phyloP scores from a whole-genome alignment of 92 coral and sea anemone species.

The Umimayanthus kanabou region DNA sequence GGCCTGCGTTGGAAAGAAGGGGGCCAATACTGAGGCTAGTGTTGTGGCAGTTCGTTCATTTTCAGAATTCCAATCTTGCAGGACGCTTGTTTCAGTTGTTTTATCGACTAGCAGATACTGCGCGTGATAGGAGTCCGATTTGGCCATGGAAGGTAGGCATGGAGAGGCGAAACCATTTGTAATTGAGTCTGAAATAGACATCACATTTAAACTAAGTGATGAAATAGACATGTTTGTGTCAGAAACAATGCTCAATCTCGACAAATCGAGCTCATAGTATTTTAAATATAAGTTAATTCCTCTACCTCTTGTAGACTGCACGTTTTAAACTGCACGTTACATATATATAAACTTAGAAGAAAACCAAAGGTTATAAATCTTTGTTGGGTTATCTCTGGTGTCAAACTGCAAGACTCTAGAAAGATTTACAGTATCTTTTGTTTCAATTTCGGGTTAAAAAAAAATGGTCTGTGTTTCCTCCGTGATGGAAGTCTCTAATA shows the following conservation, averaged over 20 bases:
- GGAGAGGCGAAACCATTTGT: not conserved
- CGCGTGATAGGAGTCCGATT: not conserved
- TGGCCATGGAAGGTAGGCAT: constrained; percentile 33
- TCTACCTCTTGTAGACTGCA: not conserved
- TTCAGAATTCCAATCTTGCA: constrained; percentile 14
- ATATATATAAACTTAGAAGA: not conserved
- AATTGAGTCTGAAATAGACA: constrained; percentile 21
- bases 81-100: constrained; percentile 1
- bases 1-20: not conserved
- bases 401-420: constrained; percentile 36
- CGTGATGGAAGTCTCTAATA: not conserved
- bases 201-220: not conserved
- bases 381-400: not conserved
- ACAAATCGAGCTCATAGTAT: not conserved
- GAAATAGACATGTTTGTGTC: not conserved
- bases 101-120: not conserved
- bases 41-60: constrained; percentile 9
- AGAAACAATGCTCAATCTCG: not conserved
- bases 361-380: constrained; percentile 13
- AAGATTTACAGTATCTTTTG: not conserved
- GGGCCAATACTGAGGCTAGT: constrained; percentile 16
- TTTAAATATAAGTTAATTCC: not conserved
- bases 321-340: not conserved
- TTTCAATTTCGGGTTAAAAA: not conserved
- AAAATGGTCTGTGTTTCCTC: not conserved